Base-by-base conservation (phyloP, 2,113 vertebrate genomes). In the Carassius gibelio region DNA sequence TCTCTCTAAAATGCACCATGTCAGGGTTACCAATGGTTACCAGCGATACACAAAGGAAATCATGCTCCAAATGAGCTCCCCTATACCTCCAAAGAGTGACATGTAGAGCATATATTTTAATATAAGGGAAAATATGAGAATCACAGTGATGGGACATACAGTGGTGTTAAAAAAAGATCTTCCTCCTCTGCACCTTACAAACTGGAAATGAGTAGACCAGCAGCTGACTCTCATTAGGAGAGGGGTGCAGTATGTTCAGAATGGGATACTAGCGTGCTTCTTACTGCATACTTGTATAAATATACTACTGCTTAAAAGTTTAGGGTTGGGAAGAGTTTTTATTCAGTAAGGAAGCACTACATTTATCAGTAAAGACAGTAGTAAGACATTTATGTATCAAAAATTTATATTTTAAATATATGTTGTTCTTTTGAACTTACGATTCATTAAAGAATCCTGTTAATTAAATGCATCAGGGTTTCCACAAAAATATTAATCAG, bases 1-100 rank as follows among this genome's bases (percentile, higher is more conserved):
- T 86, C 91, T 91, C 90, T 92, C 90, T 80, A 92, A 85, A 94
- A 94, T 94, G 89, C 84, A 92, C 86, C 79, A 92, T 91, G 89
- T 94, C 93, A 94, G 92, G 91, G 92, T 93, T 91, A 91, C 92
- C 86, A 75, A 0, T 90, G 62, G 89, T 90, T 91, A 94, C 88
- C 79, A 88, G 87, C 82, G 87, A 93, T 88, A 93, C 81, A 64
- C 85, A 87, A 72, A 23, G 87, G 89, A 90, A 92, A 91, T 3
- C 83, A 86, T 26, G 55, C 71, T 91, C 88, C 88, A 62, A 61
- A 75, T 50, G 38, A 4, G 45, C 72, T 75, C 50, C 14, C 23
- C 34, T 21, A 36, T 8, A 38, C 34, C 66, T 71, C 17, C 1
- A 8, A 7, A 8, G 64, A 68, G 30, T 34, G 7, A 68, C 14